Conservation (phyloP, 2,888 invertebrate species). For the Oscheius myriophilus region DNA sequence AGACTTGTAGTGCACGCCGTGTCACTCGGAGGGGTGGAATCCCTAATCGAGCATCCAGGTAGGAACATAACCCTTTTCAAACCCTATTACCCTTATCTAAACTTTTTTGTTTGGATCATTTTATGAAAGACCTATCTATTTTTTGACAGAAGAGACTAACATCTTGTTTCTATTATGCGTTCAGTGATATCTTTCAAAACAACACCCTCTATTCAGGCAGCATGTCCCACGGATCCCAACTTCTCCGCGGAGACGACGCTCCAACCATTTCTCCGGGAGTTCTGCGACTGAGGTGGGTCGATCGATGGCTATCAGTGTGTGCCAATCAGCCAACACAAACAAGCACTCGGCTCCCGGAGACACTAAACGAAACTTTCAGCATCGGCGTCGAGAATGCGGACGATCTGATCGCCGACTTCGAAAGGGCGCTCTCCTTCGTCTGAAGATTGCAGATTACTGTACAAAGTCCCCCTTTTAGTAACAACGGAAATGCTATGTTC, state of each 20-base stretch:
- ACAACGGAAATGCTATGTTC: neutral
- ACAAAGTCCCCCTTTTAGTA: neutral
- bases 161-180: no score
- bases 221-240: conserved; percentile 53
- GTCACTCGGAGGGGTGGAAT: conserved; percentile 59
- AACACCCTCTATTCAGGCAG: conserved; percentile 25
- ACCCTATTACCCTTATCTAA: no score
- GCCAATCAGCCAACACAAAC: no score
- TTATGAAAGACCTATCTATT: no score
- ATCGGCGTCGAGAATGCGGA: conserved; percentile 71
- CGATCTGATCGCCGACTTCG: conserved; percentile 71
- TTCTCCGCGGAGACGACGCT: conserved; percentile 32
- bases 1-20: conserved; percentile 54
- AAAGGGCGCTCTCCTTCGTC: conserved; percentile 60
- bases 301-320: neutral
- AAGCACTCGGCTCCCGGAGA: no score
- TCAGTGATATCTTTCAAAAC: no score
- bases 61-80: no score
- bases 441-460: neutral
- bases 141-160: no score
- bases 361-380: conserved; percentile 34
- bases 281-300: conserved; percentile 9
- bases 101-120: no score
- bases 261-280: conserved; percentile 22
- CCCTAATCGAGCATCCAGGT: conserved; percentile 58